Base-by-base conservation (phyloP, 2,113 vertebrate genomes). In the Cnemophilus loriae region DNA sequence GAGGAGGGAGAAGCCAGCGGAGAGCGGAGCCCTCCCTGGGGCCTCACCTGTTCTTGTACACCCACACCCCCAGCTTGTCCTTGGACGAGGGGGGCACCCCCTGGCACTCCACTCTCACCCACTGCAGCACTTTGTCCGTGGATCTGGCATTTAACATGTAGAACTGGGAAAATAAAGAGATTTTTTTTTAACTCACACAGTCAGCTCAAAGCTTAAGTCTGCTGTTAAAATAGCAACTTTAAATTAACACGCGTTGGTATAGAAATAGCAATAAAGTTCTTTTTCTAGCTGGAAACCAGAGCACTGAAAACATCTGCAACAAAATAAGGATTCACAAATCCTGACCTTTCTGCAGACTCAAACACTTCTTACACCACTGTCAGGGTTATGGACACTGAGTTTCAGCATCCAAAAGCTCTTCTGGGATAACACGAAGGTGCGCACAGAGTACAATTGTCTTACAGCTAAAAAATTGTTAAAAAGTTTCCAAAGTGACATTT, bases 41-140 rank as follows among this genome's bases (percentile, higher is more conserved):
- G n/a, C 89, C 98, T 97, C 81, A 99, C 99, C 98, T 99, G 98
- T 99, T 99, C 92, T 97, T 99, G 96, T 99, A 97, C 55, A 99
- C 98, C 99, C 99, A 99, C 89, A 99, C 99, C 5, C 99, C 99
- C 13, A 99, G 98, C 88, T 99, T 99, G 98, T 99, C 99, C 97
- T 99, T 99, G 73, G 98, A 98, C 0, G 99, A 98, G 9, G 99
- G 99, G 70, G 99, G 98, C 30, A 98, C 94, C 79, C 99, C 99
- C 97, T 98, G 98, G 77, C 99, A 98, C 53, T 99, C 98, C 94
- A 99, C 98, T 95, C 98, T 98, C 96, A 99, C 98, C 99, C 99
- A 99, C 79, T 98, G 97, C n/a, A 99, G 96, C 60, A 92, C 97
- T 82, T 95, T 97, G 86, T 98, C 98, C 27, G 98, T 96, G 52